These are phyloP conservation scores for Gephyroberyx darwinii DNA, from an alignment of 2,797 vertebrate species.

Conservation along the genomic window DNA sequence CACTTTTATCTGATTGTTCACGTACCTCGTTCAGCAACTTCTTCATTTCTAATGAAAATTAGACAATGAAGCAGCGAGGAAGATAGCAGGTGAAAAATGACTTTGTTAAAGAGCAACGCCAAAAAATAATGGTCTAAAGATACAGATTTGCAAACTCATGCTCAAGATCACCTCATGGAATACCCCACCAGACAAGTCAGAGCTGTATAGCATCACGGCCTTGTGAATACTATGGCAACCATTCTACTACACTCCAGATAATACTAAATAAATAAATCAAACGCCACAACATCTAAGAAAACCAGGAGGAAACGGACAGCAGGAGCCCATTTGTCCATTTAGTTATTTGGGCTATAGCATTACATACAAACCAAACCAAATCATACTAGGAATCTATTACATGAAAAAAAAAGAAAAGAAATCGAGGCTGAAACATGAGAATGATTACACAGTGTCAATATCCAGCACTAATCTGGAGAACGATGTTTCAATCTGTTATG, in stretches of 20 bases:
- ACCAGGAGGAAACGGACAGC: not conserved
- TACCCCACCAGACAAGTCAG: not conserved
- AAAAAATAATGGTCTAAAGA: not conserved
- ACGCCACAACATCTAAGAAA: not conserved
- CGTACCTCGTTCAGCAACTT: slow-evolving; percentile 62
- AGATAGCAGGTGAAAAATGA: slow-evolving; percentile 21
- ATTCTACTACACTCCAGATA: not conserved
- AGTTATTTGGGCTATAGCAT: not conserved
- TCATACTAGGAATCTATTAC: not conserved
- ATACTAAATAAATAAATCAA: not conserved
- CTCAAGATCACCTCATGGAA: not conserved
- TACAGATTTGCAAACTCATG: not conserved
- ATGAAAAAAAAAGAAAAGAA: slow-evolving; percentile 4
- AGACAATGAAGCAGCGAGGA: slow-evolving; percentile 37
- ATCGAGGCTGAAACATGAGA: not conserved
- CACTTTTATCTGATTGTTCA: slow-evolving; percentile 51
- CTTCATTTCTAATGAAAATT: slow-evolving; percentile 25
- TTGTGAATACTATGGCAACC: not conserved
- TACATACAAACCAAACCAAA: not conserved
- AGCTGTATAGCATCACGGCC: not conserved
- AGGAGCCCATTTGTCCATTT: not conserved
- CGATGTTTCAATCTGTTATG: not conserved
- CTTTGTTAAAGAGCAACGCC: slow-evolving; percentile 1
- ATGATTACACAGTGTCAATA: too few species aligned
- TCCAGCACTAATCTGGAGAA: not conserved